Percentiles rank a stretch among this genome's conserved stretches.
Evolutionary conservation across 2,113 vertebrate species (phyloP).

Genomic region (Spea bombifrons): DNA sequence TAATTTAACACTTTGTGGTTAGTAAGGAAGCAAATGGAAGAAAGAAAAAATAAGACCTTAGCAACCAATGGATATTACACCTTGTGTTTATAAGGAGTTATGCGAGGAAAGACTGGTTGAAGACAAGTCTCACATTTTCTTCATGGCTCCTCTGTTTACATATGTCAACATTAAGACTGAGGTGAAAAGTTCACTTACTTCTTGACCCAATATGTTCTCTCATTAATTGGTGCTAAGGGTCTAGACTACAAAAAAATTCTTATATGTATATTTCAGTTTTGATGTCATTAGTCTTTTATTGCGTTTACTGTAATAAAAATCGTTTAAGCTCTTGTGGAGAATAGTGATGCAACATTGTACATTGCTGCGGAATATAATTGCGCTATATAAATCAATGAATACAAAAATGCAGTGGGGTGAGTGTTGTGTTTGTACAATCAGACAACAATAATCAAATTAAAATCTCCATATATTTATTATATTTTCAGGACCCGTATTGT

Average conservation of each 20-base stretch:
- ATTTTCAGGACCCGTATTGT: slow-evolving; percentile 85
- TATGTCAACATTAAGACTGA: slow-evolving; percentile 65
- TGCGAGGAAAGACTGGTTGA: slow-evolving; percentile 64
- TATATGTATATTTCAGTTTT: not conserved
- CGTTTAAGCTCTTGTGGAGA: too few species aligned
- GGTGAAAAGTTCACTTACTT: slow-evolving; percentile 80
- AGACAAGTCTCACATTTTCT: slow-evolving; percentile 65
- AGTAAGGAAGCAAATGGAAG: not conserved
- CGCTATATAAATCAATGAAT: too few species aligned
- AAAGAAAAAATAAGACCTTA: not conserved
- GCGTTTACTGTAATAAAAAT: not conserved
- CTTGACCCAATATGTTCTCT: slow-evolving; percentile 74
- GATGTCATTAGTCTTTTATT: not conserved
- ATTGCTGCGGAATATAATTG: too few species aligned
- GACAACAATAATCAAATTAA: slow-evolving; percentile 54
- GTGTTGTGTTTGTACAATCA: slow-evolving; percentile 7
- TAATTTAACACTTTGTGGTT: not conserved
- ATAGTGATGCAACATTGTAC: too few species aligned
- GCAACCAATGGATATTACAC: not conserved
- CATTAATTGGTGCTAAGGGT: slow-evolving; percentile 2
- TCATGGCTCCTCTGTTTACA: slow-evolving; percentile 69
- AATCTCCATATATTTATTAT: slow-evolving; percentile 83
- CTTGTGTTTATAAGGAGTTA: slow-evolving; percentile 38
- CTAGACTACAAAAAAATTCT: not conserved
- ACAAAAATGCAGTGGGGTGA: too few species aligned